Conservation (phyloP, 2,888 invertebrate species). For the Apamea monoglypha region DNA sequence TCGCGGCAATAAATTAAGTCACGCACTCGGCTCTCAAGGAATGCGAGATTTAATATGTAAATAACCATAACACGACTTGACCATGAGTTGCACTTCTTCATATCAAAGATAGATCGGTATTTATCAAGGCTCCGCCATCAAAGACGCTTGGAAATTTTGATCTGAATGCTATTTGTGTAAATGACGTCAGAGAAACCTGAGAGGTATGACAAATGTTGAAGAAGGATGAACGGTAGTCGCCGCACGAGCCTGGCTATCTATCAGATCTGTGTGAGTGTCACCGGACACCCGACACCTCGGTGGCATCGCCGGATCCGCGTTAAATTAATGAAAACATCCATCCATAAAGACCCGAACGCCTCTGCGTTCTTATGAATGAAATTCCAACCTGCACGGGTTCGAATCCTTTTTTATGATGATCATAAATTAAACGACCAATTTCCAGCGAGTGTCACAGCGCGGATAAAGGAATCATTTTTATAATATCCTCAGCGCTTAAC, state of each 20-base stretch:
- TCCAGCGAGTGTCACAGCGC: slow-evolving; percentile 89
- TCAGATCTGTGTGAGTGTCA: slow-evolving; percentile 81
- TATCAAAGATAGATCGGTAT: slow-evolving; percentile 65
- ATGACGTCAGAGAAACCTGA: slow-evolving; percentile 64
- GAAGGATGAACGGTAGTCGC: slow-evolving; percentile 80
- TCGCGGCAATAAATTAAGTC: slow-evolving; percentile 86
- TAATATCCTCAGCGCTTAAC: slow-evolving; percentile 90
- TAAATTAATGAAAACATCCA: slow-evolving; percentile 90
- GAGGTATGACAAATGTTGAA: slow-evolving; percentile 64
- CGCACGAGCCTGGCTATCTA: slow-evolving; percentile 81
- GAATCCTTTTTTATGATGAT: slow-evolving; percentile 89
- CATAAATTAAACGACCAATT: slow-evolving; percentile 90
- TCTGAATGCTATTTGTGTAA: slow-evolving; percentile 47
- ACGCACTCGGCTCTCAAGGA: slow-evolving; percentile 83
- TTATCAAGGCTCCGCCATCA: slow-evolving; percentile 61
- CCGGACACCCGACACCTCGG: slow-evolving; percentile 85
- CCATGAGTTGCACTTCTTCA: slow-evolving; percentile 79
- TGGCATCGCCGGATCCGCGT: slow-evolving; percentile 84
- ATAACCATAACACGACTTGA: slow-evolving; percentile 77
- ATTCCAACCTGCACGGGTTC: slow-evolving; percentile 88
- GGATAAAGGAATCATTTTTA: slow-evolving; percentile 90
- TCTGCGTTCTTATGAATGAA: slow-evolving; percentile 91
- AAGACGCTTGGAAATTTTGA: slow-evolving; percentile 18
- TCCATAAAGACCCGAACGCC: slow-evolving; percentile 90
- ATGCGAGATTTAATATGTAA: slow-evolving; percentile 83